Conservation (phyloP, 64 coral and sea anemone species). For the Cladopsammia gracilis region DNA sequence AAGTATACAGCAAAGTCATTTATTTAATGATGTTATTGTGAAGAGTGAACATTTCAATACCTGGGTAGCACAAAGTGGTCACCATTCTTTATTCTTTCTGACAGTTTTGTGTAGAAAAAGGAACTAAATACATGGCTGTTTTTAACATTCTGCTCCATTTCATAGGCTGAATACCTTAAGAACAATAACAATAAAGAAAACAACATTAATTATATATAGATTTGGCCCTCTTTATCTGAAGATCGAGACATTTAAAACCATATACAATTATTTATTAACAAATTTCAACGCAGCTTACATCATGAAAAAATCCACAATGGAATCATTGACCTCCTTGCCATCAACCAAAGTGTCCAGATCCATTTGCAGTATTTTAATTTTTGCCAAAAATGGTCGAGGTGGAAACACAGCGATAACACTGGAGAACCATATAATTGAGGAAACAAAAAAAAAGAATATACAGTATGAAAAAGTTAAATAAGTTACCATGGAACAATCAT, state of each 20-base stretch:
- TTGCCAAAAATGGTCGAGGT: background rate
- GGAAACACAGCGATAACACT: conserved; percentile 55
- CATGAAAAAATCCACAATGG: conserved; percentile 35
- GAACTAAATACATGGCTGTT: conserved; percentile 62
- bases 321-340: conserved; percentile 39
- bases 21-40: too few relatives aligned
- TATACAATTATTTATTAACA: too few relatives aligned
- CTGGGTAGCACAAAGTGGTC: background rate
- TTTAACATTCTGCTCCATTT: background rate
- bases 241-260: too few relatives aligned
- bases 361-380: conserved; percentile 2
- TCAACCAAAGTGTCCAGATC: conserved; percentile 23
- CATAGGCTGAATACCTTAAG: conserved; percentile 14
- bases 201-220: too few relatives aligned
- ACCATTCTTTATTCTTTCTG: conserved; percentile 30
- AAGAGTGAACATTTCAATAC: background rate
- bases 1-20: too few relatives aligned
- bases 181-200: background rate
- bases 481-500: background rate
- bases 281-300: too few relatives aligned
- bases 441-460: background rate
- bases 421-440: too few relatives aligned
- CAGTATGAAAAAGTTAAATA: background rate
- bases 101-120: conserved; percentile 55
- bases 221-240: too few relatives aligned